Evolutionary conservation across 2,888 invertebrate genomes (phyloP).

Genomic region (Lasioglossum zephyrum): DNA sequence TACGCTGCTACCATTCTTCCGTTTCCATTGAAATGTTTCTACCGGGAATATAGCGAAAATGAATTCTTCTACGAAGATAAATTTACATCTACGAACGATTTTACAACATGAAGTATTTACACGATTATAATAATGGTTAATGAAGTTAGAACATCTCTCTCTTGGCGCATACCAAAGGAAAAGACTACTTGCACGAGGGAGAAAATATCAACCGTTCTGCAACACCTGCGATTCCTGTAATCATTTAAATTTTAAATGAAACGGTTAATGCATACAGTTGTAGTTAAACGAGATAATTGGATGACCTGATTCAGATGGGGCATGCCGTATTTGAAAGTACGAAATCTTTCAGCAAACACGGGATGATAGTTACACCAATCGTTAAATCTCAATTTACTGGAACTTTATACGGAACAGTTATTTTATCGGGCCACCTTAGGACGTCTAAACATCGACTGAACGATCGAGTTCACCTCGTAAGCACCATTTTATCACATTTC

Average conservation of each 20-base stretch:
- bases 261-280: background rate
- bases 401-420: background rate
- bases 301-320: slow-evolving; percentile 8
- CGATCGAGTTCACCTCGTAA: slow-evolving; percentile 1
- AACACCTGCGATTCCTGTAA: background rate
- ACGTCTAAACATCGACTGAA: slow-evolving; percentile 38
- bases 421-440: background rate
- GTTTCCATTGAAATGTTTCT: background rate
- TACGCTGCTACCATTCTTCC: background rate
- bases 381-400: background rate
- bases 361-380: background rate
- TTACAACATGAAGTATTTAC: background rate
- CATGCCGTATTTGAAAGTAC: background rate
- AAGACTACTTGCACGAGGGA: background rate
- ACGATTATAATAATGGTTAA: background rate
- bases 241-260: slow-evolving; percentile 12
- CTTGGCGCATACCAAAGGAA: background rate
- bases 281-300: background rate
- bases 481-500: too few species aligned
- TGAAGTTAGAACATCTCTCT: background rate
- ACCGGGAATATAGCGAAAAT: background rate
- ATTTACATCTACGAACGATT: background rate
- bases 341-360: background rate
- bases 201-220: background rate
- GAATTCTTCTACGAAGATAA: background rate